Evolutionary conservation across 2,888 invertebrate genomes (phyloP), one percentile per base, ranked within the genome.

Genomic region (Ctenicera cuprea): DNA sequence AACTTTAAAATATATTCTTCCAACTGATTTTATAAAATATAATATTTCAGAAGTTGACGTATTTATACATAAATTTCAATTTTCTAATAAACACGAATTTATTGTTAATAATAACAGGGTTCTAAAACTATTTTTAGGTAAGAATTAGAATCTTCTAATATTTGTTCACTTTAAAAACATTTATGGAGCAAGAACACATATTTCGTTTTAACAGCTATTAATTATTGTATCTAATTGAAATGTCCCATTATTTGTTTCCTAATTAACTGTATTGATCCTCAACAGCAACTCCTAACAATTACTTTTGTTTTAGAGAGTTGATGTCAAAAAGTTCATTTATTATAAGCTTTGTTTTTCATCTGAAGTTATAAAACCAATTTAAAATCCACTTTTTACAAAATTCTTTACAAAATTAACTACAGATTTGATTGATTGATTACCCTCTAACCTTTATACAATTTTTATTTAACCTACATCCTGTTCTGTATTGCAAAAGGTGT

Each of bases 341-440:
- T 48, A 48, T 18, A 48, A 16, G 16, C 20, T 18, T 18, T 48
- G 48, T 48, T 48, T 48, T 18, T 48, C n/a, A 18, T 48, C 16
- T 20, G 2, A 48, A 18, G 16, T 16, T 14, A 54, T 33, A 14
- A 7, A 54, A 22, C 14, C 30, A 54, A 26, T 54, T 50, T 54
- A 54, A 54, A 54, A 14, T 18, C 14, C 54, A n/a, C 7, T 54
- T 54, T 22, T 54, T 54, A 54, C 30, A 52, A 26, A 22, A 22
- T 20, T n/a, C 30, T 54, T 54, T 20, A 30, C 30, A 54, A 30
- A 54, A 54, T 54, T 54, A 54, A 54, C 30, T 33, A 26, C 22
- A 22, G 18, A 48, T 45, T 45, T 63, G 63, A 63, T 63, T 45
- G 54, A 54, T 54, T 26, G 54, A 54, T 54, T 30, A 30, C 54